Conservation (phyloP, 2,888 invertebrate genomes). For the Girardia tigrina region DNA sequence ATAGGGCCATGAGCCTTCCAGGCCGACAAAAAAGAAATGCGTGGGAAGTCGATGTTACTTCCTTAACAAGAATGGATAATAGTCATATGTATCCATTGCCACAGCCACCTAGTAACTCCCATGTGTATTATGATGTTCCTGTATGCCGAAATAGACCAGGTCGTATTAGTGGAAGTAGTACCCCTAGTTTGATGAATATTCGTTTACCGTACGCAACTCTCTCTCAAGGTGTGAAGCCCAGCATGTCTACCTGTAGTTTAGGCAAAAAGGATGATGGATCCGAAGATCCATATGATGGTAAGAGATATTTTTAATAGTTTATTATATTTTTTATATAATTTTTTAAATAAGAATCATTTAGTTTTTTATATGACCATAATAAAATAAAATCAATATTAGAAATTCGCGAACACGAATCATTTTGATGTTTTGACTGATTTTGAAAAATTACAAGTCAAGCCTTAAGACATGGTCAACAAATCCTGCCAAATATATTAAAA, state of each 20-base stretch:
- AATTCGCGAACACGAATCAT: too few relatives aligned
- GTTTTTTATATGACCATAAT: too few relatives aligned
- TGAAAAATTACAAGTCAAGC: too few relatives aligned
- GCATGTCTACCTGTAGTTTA: neutral
- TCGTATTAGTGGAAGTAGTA: neutral
- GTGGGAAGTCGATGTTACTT: neutral
- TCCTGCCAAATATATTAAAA: too few relatives aligned
- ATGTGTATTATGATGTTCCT: constrained; percentile 3
- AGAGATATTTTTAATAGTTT: too few relatives aligned
- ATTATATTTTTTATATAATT: too few relatives aligned
- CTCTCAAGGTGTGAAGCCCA: neutral
- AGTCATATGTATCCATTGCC: constrained; percentile 9
- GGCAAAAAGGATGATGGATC: neutral
- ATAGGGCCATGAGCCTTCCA: neutral
- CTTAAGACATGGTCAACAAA: too few relatives aligned
- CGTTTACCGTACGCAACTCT: neutral
- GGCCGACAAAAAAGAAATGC: neutral
- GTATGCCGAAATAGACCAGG: neutral
- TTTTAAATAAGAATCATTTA: too few relatives aligned
- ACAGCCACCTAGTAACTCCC: neutral
- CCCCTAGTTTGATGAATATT: constrained; percentile 1
- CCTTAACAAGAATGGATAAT: neutral
- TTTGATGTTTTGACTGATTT: too few relatives aligned
- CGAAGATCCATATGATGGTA: neutral
- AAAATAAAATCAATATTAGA: too few relatives aligned